phyloP scores from a whole-genome alignment of 2,113 vertebrate species.

The Fregetta grallaria region DNA sequence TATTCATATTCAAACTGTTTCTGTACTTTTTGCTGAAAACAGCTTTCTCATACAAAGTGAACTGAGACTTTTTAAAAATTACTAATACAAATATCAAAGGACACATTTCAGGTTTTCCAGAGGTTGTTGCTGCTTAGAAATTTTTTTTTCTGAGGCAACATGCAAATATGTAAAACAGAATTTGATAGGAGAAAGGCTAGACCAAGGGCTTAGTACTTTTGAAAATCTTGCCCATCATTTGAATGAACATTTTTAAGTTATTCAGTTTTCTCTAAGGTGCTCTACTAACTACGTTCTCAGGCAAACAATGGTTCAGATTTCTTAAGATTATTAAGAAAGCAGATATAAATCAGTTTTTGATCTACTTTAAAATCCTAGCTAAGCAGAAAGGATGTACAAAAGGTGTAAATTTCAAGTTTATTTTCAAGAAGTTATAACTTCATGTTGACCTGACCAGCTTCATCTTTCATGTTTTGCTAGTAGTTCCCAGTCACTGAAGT shows the following conservation, averaged over 20 bases:
- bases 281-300: neutral
- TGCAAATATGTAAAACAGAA: neutral
- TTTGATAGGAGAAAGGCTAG: neutral
- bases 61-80: neutral
- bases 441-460: neutral
- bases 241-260: neutral
- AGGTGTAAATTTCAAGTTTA: neutral
- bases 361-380: neutral
- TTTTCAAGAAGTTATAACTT: neutral
- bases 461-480: neutral
- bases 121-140: neutral
- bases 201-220: neutral
- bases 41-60: neutral
- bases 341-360: neutral
- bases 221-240: neutral
- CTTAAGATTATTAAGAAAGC: neutral
- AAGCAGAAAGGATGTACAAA: neutral
- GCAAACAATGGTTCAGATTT: neutral
- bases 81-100: neutral
- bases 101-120: neutral
- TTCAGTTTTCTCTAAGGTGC: neutral
- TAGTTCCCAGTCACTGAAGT: neutral
- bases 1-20: neutral
- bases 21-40: neutral
- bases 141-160: neutral